A percentile compares a stretch with the other conserved stretches of the same genome.
Conservation (phyloP, 2,888 invertebrate genomes). For the Parnassius apollo region DNA sequence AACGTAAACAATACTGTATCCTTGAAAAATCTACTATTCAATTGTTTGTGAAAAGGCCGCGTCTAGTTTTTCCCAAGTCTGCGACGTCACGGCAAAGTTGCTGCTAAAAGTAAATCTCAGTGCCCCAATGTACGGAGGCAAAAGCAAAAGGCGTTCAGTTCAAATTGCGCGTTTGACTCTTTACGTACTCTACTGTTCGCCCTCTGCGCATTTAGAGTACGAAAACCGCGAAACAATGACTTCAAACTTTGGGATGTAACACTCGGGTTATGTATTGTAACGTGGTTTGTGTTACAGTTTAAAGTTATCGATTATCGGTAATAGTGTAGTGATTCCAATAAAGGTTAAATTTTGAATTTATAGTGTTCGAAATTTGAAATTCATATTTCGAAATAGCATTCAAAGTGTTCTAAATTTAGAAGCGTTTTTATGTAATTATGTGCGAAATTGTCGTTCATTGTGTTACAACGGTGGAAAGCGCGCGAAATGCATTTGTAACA, state of each 20-base stretch:
- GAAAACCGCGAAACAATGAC: background rate
- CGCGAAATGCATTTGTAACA: conserved; percentile 13
- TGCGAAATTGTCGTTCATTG: conserved; percentile 13
- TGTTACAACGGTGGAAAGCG: conserved; percentile 14
- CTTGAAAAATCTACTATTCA: conserved; percentile 18
- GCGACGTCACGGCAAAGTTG: conserved; percentile 46
- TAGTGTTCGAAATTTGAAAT: conserved; percentile 12
- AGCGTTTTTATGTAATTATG: conserved; percentile 8
- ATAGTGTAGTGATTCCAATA: conserved; percentile 5
- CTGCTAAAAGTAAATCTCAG: conserved; percentile 73
- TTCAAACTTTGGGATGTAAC: conserved; percentile 4
- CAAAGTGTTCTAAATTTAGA: background rate
- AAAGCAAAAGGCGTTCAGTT: conserved; percentile 62
- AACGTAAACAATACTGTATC: conserved; percentile 17
- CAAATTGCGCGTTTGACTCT: conserved; percentile 67
- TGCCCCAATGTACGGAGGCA: conserved; percentile 60
- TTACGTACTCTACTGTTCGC: conserved; percentile 63
- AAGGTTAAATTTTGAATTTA: background rate
- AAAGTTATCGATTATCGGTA: background rate
- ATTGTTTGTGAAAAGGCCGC: conserved; percentile 39
- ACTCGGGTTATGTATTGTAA: conserved; percentile 17
- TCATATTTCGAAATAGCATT: no score
- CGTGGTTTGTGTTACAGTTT: conserved; percentile 15
- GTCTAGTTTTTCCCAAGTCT: conserved; percentile 63
- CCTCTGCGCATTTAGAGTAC: background rate